These are phyloP conservation scores for Ophion slaviceki DNA, from an alignment of 2,888 invertebrate species.

Conservation along the genomic window DNA sequence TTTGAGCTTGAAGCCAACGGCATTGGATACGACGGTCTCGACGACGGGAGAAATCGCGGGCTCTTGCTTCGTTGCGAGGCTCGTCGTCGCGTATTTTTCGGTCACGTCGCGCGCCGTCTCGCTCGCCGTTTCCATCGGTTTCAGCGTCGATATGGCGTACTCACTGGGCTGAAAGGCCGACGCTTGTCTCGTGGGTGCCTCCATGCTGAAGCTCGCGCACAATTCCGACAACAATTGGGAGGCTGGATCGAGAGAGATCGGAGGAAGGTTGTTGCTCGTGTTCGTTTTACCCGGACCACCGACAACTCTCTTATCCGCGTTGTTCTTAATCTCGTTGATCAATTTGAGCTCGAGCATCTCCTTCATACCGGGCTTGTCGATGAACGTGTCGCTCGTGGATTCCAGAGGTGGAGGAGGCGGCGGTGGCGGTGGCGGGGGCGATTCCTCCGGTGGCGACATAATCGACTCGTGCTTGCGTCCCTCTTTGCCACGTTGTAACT, in stretches of 20 bases:
- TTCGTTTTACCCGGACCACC: constrained; percentile 79
- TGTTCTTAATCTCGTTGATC: constrained; percentile 93
- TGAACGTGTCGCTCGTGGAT: constrained; percentile 78
- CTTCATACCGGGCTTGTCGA: constrained; percentile 87
- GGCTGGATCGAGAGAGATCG: constrained; percentile 88
- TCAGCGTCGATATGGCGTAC: constrained; percentile 75
- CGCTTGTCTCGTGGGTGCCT: constrained; percentile 84
- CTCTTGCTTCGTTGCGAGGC: constrained; percentile 62
- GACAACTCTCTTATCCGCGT: constrained; percentile 86
- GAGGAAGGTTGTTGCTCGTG: constrained; percentile 69
- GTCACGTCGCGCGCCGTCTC: constrained; percentile 72
- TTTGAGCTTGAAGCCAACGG: constrained; percentile 86
- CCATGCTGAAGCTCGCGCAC: constrained; percentile 92
- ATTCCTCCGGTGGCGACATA: constrained; percentile 84
- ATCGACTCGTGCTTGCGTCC: constrained; percentile 82
- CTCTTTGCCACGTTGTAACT: constrained; percentile 81
- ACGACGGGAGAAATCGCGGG: constrained; percentile 74
- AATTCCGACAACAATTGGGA: constrained; percentile 93
- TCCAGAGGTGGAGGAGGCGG: constrained; percentile 83
- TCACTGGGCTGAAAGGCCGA: constrained; percentile 72
- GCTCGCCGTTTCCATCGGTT: constrained; percentile 12
- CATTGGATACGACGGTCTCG: constrained; percentile 72
- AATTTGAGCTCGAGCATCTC: constrained; percentile 93
- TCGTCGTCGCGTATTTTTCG: constrained; percentile 66
- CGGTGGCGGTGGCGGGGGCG: constrained; percentile 77